These are phyloP conservation scores for Elephas maximus DNA, from an alignment of 2,113 vertebrate species.

Conservation along the genomic window DNA sequence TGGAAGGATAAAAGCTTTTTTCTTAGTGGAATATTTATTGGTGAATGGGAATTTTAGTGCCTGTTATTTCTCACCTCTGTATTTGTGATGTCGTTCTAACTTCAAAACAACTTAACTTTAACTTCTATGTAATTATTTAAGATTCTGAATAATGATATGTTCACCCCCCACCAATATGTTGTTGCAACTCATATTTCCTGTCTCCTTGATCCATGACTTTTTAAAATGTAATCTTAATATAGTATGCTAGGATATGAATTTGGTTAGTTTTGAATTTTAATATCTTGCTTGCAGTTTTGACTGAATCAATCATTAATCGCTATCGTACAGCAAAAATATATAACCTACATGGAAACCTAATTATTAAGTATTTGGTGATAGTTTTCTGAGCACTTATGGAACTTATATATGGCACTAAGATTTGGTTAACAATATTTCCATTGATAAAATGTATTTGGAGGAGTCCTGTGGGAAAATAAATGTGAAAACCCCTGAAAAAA, in stretches of 20 bases:
- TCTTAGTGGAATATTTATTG: neutral
- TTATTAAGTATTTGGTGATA: neutral
- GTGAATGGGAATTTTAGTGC: neutral
- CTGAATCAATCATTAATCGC: neutral
- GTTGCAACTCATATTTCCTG: neutral
- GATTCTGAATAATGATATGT: neutral
- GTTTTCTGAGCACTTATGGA: neutral
- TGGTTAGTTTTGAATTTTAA: neutral
- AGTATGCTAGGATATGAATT: neutral
- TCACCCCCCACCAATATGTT: neutral
- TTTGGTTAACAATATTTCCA: neutral
- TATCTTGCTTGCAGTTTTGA: neutral
- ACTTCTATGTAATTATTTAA: neutral
- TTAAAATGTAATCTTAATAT: neutral
- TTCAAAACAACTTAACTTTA: slow-evolving; percentile 28
- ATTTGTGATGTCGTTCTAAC: neutral
- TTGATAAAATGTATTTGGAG: neutral
- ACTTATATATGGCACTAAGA: neutral
- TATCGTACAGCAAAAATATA: neutral
- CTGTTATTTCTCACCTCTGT: slow-evolving; percentile 60
- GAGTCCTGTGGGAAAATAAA: neutral
- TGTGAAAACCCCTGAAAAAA: neutral
- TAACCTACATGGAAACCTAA: neutral
- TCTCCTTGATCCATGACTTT: neutral
- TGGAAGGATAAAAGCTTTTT: slow-evolving; percentile 32